Percentiles rank a stretch among this genome's conserved stretches.
Conservation (phyloP, 2,888 invertebrate genomes). For the Ernsta delagoae region DNA sequence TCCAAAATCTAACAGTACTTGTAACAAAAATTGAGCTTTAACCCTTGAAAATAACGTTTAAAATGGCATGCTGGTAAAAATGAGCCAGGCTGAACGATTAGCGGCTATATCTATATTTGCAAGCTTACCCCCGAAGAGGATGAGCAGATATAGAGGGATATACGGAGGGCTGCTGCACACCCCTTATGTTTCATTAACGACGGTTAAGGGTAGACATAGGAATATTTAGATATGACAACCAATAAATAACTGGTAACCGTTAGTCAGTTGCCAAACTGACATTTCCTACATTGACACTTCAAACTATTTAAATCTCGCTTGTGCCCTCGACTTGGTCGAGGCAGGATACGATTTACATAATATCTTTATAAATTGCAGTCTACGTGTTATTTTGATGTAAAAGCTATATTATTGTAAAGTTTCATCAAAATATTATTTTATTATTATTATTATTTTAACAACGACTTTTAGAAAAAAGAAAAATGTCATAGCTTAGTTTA, state of each 20-base stretch:
- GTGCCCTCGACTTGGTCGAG: too few species aligned
- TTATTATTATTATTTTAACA: too few species aligned
- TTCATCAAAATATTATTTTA: too few species aligned
- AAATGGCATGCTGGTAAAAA: constrained; percentile 19
- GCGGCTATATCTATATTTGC: constrained; percentile 63
- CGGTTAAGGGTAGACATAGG: constrained; percentile 54
- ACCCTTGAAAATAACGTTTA: constrained; percentile 27
- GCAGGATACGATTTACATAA: too few species aligned
- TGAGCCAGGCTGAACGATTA: constrained; percentile 54
- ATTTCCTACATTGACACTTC: too few species aligned
- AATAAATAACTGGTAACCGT: not conserved
- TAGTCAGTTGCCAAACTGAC: not conserved
- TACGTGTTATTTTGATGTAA: too few species aligned
- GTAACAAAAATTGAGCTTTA: not conserved
- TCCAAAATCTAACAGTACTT: constrained; percentile 1
- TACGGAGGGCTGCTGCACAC: constrained; percentile 66
- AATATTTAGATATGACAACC: constrained; percentile 47
- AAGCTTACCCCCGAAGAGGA: constrained; percentile 57
- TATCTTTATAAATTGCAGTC: too few species aligned
- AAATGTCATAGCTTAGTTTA: too few species aligned
- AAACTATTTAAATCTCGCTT: too few species aligned
- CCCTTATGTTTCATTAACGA: constrained; percentile 85
- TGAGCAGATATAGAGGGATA: constrained; percentile 63
- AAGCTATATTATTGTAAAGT: too few species aligned
- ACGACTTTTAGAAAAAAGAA: too few species aligned